Base-by-base conservation (phyloP, 2,113 vertebrate genomes). In the Phalacrocorax carbo region DNA sequence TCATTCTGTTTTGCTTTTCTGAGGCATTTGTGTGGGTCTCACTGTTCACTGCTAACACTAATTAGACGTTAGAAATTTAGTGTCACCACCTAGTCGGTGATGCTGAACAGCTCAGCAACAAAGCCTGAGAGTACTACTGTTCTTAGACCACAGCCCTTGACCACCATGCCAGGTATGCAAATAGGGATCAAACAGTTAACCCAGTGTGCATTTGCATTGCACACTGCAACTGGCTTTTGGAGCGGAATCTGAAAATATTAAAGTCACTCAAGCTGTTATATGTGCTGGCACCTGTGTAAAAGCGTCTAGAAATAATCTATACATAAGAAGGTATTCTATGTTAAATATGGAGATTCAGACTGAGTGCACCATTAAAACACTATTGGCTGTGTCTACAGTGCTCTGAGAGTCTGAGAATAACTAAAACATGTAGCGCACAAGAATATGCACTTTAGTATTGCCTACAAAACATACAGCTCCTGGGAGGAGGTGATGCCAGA, bases 351-450 rank as follows among this genome's bases (percentile, higher is more conserved):
- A 66, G 25, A 36, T 18, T 82, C 21, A 16, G 38, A 36, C 4
- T 0, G 0, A 57, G 49, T 46, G 61, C 82, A 75, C 46, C 34
- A 13, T 66, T 52, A 57, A 77, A 22, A 16, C 16, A 4, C 34
- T 49, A 19, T 5, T 82, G 65, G 18, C 85, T 66, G 27, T n/a
- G 72, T 20, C n/a, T 60, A 8, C 11, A 25, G 42, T 40, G 18
- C 42, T 80, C n/a, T 61, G 44, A 58, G 44, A 88, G 48, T 36
- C 48, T 21, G 34, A 66, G 86, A 78, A 40, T 46, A n/a, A 51
- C n/a, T 66, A 38, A 87, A 82, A 15, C 13, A 46, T 1, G 2
- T 2, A 10, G 13, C 36, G 2, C 51, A 76, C 51, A 58, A 36
- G 29, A 38, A 21, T 5, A 20, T 29, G 7, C 42, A 49, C n/a